Conservation (phyloP, 2,797 vertebrate species). For the Rhinella marina region DNA sequence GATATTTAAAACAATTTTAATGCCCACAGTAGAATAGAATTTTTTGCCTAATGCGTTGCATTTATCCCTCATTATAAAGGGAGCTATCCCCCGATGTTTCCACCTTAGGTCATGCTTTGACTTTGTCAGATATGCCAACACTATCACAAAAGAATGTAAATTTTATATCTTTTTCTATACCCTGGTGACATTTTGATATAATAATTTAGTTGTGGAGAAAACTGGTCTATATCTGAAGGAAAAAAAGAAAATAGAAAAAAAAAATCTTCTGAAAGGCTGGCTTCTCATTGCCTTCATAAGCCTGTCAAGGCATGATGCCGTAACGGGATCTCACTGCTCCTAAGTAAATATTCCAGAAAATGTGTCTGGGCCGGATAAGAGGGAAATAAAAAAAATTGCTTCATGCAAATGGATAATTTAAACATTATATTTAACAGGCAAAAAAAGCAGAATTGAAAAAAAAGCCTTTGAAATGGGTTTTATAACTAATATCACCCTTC, state of each 20-base stretch:
- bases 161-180: background rate
- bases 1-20: too few relatives aligned
- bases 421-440: slow-evolving; percentile 13
- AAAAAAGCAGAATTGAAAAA: background rate
- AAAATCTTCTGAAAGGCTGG: slow-evolving; percentile 34
- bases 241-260: slow-evolving; percentile 25
- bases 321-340: background rate
- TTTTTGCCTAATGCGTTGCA: background rate
- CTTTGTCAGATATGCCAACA: background rate
- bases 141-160: slow-evolving; percentile 46
- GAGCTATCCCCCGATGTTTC: background rate
- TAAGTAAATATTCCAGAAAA: slow-evolving; percentile 34
- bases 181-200: slow-evolving; percentile 31
- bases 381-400: background rate
- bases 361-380: slow-evolving; percentile 38
- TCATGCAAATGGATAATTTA: slow-evolving; percentile 49
- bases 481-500: background rate
- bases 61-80: slow-evolving; percentile 3
- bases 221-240: background rate
- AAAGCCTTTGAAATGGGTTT: background rate
- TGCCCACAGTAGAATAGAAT: background rate
- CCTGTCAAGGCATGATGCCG: slow-evolving; percentile 52
- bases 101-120: slow-evolving; percentile 16
- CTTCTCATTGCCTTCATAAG: slow-evolving; percentile 48
- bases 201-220: slow-evolving; percentile 22